A percentile compares a stretch with the other conserved stretches of the same genome.
phyloP scores from a whole-genome alignment of 2,888 invertebrate species.

The Diabrotica balteata region DNA sequence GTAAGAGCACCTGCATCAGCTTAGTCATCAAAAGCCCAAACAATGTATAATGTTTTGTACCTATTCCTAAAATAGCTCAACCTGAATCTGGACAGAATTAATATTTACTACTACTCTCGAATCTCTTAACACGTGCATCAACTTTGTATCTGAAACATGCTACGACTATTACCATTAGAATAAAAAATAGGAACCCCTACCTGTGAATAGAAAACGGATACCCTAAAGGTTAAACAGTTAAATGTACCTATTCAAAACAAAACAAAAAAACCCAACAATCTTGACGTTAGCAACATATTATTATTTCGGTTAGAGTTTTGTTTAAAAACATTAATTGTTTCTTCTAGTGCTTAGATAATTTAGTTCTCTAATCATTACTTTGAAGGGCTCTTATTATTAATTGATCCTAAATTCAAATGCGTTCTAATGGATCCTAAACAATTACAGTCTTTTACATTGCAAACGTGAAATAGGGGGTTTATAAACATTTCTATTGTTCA shows the following conservation, averaged over 20 bases:
- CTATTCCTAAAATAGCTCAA: conserved; percentile 11
- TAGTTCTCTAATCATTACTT: conserved; percentile 6
- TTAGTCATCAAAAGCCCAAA: conserved; percentile 5
- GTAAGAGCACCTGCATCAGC: conserved; percentile 6
- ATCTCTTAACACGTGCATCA: conserved; percentile 14
- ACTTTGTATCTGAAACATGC: conserved; percentile 5
- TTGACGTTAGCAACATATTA: conserved; percentile 10
- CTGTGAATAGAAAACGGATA: conserved; percentile 10
- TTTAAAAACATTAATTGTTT: conserved; percentile 10
- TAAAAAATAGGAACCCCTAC: conserved; percentile 14
- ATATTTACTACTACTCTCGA: conserved; percentile 10
- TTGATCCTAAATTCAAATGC: conserved; percentile 3
- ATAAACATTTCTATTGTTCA: neutral
- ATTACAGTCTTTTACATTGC: neutral
- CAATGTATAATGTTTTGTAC: neutral
- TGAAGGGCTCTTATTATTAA: conserved; percentile 1
- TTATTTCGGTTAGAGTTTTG: neutral
- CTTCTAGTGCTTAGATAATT: conserved; percentile 7
- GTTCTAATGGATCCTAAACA: conserved; percentile 12
- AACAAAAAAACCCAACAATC: neutral
- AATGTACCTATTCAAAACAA: conserved; percentile 4
- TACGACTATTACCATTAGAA: conserved; percentile 5
- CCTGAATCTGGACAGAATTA: conserved; percentile 11
- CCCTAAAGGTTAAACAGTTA: conserved; percentile 7
- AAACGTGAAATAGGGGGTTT: neutral